A percentile compares a stretch with the other conserved stretches of the same genome.
These are phyloP conservation scores for Acanthopleura granulata DNA, from an alignment of 2,888 invertebrate species.

Conservation along the genomic window DNA sequence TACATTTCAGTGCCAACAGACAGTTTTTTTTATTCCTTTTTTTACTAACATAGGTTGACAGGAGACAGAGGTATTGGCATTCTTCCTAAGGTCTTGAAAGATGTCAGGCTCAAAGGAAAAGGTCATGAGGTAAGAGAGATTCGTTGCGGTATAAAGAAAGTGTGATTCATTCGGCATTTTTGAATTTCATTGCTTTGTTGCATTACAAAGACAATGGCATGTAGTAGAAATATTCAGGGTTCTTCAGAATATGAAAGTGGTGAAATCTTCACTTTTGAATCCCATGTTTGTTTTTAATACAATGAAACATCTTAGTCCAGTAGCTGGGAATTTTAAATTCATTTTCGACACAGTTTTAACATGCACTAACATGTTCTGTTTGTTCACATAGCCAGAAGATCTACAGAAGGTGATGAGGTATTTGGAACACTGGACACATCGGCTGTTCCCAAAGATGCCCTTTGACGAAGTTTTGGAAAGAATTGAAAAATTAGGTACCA, in stretches of 20 bases:
- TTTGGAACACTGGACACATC: conserved; percentile 93
- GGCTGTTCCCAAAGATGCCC: conserved; percentile 88
- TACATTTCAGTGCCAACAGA: too few species aligned
- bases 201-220: too few species aligned
- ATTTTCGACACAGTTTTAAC: too few species aligned
- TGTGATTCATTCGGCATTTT: too few species aligned
- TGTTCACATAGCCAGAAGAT: conserved; percentile 78
- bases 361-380: background rate
- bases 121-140: conserved; percentile 75
- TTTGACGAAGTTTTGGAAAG: conserved; percentile 88
- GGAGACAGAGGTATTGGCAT: conserved; percentile 86
- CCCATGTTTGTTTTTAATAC: too few species aligned
- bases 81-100: conserved; percentile 83
- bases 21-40: too few species aligned
- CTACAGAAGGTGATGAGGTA: conserved; percentile 83
- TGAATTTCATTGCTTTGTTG: too few species aligned
- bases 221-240: too few species aligned
- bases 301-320: background rate
- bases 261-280: too few species aligned
- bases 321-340: background rate
- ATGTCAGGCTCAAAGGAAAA: conserved; percentile 85
- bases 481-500: conserved; percentile 85
- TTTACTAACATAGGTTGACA: conserved; percentile 73
- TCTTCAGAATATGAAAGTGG: too few species aligned
- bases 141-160: too few species aligned